Evolutionary conservation across 2,797 vertebrate species (phyloP), one percentile per base, ranked within the genome.

Genomic region (Eremophila alpestris): DNA sequence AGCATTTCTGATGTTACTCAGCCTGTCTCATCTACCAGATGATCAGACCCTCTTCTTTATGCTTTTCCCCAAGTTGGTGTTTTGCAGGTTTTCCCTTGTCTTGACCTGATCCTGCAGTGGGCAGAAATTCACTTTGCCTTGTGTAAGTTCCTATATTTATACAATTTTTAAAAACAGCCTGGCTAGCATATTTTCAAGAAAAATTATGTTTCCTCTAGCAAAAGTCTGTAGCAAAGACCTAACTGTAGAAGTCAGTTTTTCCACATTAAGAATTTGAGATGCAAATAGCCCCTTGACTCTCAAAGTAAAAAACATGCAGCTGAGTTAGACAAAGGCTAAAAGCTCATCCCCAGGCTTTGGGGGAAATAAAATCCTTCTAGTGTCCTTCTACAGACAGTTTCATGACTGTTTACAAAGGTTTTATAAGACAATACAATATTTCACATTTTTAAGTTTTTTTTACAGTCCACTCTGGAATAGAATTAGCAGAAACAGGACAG

Each of bases 191-290:
- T 73, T 71, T 77, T 22, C 9, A 74, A 73, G 9, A 29, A 85
- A 86, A 63, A 54, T 1, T 40, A 3, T 1, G 11, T 54, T 94
- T 77, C 41, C 73, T 49, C 58, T 15, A 77, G 48, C 5, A 59
- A 5, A 43, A 2, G 3, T 9, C 27, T 58, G 19, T 58, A 88
- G n/a, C 40, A 62, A 74, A 85, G 58, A 54, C 17, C 13, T 65
- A 82, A 77, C 41, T 55, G 45, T 59, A 91, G 46, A 22, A 94
- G 56, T 94, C 84, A 71, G 23, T 43, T 94, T 93, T 96, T 83
- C 56, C 68, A 86, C 38, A 85, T 45, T 34, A 90, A 68, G 46
- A 89, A 75, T 78, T 21, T 54, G 41, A 81, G 38, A 83, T 83
- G 63, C 8, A 3, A 94, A 92, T 48, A 76, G 56, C 45, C 55